Conservation (phyloP, 2,797 vertebrate species). For the Danio choprae region DNA sequence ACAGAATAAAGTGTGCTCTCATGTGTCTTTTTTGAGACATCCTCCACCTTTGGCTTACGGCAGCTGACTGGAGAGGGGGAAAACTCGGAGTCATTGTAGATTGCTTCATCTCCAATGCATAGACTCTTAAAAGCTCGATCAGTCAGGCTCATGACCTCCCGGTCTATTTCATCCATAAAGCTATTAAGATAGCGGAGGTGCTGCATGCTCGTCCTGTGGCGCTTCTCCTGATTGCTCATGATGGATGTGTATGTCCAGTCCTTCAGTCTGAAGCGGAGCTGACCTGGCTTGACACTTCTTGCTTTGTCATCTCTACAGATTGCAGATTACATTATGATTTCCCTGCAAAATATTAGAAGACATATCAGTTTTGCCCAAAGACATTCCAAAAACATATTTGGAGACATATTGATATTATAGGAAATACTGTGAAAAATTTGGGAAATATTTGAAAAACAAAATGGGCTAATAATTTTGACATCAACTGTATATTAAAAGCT, state of each 20-base stretch:
- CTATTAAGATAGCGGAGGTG: slow-evolving; percentile 88
- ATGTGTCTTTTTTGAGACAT: slow-evolving; percentile 75
- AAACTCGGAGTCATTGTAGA: slow-evolving; percentile 84
- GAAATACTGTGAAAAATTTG: too few species aligned
- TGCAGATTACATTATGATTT: slow-evolving; percentile 38
- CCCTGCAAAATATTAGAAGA: slow-evolving; percentile 3
- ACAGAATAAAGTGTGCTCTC: slow-evolving; percentile 74
- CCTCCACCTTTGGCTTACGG: slow-evolving; percentile 78
- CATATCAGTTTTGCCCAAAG: neutral
- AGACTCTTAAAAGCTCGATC: slow-evolving; percentile 94
- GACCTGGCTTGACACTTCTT: slow-evolving; percentile 20
- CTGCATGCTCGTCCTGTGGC: slow-evolving; percentile 80
- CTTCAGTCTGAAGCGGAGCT: slow-evolving; percentile 28
- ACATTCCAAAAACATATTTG: neutral
- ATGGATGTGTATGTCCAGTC: slow-evolving; percentile 44
- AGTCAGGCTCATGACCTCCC: slow-evolving; percentile 95
- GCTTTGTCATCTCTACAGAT: slow-evolving; percentile 28
- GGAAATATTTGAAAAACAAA: too few species aligned
- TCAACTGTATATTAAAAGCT: neutral
- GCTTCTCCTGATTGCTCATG: slow-evolving; percentile 78
- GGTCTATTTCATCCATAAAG: slow-evolving; percentile 92
- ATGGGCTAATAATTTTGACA: too few species aligned
- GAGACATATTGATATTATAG: neutral
- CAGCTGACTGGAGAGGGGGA: slow-evolving; percentile 79
- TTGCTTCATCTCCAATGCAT: slow-evolving; percentile 90